A percentile compares a stretch with the other conserved stretches of the same genome.
These are phyloP conservation scores for Nyctibius grandis DNA, from an alignment of 2,797 vertebrate genomes.

Conservation along the genomic window DNA sequence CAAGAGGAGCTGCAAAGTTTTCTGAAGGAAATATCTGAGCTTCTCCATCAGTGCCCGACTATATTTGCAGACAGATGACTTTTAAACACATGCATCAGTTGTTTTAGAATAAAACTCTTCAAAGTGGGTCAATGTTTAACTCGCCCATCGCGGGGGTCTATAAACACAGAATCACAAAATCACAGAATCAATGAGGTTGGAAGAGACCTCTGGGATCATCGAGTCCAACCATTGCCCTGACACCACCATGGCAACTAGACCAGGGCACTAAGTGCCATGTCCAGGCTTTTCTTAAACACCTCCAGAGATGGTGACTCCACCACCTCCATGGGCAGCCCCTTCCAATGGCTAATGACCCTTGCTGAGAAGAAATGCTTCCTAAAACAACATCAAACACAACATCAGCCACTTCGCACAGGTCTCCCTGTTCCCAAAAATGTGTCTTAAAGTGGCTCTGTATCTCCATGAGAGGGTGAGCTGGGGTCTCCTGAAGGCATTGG, in stretches of 20 bases:
- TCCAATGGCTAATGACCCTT: too few relatives aligned
- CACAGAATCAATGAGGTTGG: too few relatives aligned
- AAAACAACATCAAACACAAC: too few relatives aligned
- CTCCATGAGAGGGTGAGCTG: neutral
- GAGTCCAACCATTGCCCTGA: too few relatives aligned
- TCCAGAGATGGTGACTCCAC: too few relatives aligned
- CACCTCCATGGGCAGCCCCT: too few relatives aligned
- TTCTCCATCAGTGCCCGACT: neutral
- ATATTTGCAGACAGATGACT: neutral
- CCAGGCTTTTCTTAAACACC: too few relatives aligned
- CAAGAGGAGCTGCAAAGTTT: neutral
- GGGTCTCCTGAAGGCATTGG: neutral
- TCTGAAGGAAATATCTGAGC: slow-evolving; percentile 1
- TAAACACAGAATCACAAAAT: too few relatives aligned
- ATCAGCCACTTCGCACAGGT: neutral
- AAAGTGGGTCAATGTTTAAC: slow-evolving; percentile 19
- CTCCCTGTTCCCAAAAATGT: neutral
- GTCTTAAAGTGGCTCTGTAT: neutral
- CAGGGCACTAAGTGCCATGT: too few relatives aligned
- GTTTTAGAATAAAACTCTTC: neutral
- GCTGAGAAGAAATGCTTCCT: too few relatives aligned
- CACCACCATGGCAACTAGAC: too few relatives aligned
- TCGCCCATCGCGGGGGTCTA: neutral
- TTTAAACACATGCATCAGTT: neutral
- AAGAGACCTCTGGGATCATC: too few relatives aligned